A percentile compares a stretch with the other conserved stretches of the same genome.
Conservation (phyloP, 2,113 vertebrate species). For the Helogale parvula region DNA sequence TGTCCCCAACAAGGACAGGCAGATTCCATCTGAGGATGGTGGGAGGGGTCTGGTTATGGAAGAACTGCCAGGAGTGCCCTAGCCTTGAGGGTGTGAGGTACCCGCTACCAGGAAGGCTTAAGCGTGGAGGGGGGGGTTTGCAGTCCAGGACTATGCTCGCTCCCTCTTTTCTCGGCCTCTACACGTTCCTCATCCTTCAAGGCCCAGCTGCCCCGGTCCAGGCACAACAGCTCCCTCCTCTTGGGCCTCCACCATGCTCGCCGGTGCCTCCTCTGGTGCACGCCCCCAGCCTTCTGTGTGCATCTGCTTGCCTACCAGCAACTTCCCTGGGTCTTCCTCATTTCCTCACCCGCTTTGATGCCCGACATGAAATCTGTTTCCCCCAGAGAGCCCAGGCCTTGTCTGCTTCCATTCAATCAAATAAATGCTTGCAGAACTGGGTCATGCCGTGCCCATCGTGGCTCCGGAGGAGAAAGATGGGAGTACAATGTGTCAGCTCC, state of each 20-base stretch:
- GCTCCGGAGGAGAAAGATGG: neutral
- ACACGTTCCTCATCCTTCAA: neutral
- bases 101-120: neutral
- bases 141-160: neutral
- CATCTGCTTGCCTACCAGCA: neutral
- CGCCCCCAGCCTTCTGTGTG: neutral
- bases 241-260: neutral
- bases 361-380: neutral
- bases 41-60: neutral
- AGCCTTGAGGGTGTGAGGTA: rapidly evolving
- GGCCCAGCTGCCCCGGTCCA: neutral
- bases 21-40: neutral
- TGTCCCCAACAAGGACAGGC: neutral
- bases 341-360: neutral
- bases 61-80: neutral
- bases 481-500: neutral
- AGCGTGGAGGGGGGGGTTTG: neutral
- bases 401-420: slow-evolving; percentile 53
- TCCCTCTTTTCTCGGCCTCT: neutral
- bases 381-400: neutral
- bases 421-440: slow-evolving; percentile 33
- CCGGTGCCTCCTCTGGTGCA: neutral
- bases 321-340: neutral
- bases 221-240: neutral
- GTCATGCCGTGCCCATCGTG: neutral